Base-by-base conservation (phyloP, 2,113 vertebrate species). In the Panthera uncia region DNA sequence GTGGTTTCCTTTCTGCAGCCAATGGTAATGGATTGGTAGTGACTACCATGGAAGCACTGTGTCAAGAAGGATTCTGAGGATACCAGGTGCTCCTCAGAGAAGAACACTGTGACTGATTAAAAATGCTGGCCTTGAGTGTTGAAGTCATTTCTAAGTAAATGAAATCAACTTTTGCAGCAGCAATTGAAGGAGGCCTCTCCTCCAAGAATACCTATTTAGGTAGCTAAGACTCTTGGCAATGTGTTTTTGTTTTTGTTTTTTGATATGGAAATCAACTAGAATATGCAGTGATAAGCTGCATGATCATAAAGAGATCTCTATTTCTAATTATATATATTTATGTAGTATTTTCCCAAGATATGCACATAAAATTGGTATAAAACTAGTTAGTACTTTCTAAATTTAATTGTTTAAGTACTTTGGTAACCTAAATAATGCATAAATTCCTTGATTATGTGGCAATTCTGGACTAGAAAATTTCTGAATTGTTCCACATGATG, bases 351-450 rank as follows among this genome's bases (percentile, higher is more conserved):
- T 65, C 25, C 73, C 57, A 94, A 94, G 31, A 83, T 57, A 86
- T 14, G 4, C 74, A 88, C 31, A 89, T 92, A 95, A 85, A 91
- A 79, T 83, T 71, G 61, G 50, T 57, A 33, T 74, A 38, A 95
- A 83, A 94, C 48, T 45, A 96, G 55, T 66, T 80, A 65, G 7
- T 71, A 61, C 3, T 14, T 95, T 96, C 61, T 85, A 90, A 89
- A 80, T 69, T 81, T 85, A 95, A 85, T 82, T 96, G 71, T 82
- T 92, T 83, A 92, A 86, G 48, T 92, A 93, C 19, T 81, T 89
- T 79, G 89, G 4, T 84, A 94, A 94, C 38, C 38, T 61, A 91
- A 80, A 86, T 55, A 27, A 78, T 88, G 61, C 16, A 95, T 87
- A 95, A 81, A 48, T 83, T 52, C 81, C 14, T 63, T 76, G 71